Evolutionary conservation across 2,797 vertebrate species (phyloP).

Genomic region (Anomalospiza imberbis): DNA sequence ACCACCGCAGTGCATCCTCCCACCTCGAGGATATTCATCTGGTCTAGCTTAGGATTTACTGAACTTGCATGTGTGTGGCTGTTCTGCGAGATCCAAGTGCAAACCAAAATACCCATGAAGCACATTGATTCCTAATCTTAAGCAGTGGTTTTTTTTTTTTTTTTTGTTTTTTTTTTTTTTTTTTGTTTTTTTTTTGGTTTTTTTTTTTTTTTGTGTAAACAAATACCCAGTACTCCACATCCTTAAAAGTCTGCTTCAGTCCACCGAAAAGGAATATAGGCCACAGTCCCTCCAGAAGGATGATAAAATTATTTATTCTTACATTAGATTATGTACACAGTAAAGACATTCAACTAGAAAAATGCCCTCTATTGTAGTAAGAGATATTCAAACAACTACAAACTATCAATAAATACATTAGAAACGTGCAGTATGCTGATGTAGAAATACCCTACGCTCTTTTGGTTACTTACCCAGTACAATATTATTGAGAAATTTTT

Average conservation of each 20-base stretch:
- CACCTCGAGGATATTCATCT: accelerated
- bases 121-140: neutral
- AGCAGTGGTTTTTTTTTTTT: neutral
- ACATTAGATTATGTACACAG: neutral
- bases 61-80: no score
- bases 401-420: conserved; percentile 45
- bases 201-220: neutral
- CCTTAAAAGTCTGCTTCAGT: neutral
- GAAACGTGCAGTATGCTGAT: neutral
- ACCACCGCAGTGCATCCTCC: accelerated
- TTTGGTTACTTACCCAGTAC: neutral
- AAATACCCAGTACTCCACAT: neutral
- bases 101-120: neutral
- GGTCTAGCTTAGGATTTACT: neutral
- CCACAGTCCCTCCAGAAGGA: neutral
- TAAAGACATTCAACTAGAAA: neutral
- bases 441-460: neutral
- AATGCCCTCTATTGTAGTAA: neutral
- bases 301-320: conserved; percentile 31
- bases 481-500: neutral
- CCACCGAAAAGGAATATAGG: neutral
- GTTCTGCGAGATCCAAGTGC: neutral
- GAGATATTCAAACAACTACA: neutral
- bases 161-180: no score
- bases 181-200: no score